A percentile compares a stretch with the other conserved stretches of the same genome.
Evolutionary conservation across 2,113 vertebrate genomes (phyloP).

Genomic region (Hyaena hyaena): DNA sequence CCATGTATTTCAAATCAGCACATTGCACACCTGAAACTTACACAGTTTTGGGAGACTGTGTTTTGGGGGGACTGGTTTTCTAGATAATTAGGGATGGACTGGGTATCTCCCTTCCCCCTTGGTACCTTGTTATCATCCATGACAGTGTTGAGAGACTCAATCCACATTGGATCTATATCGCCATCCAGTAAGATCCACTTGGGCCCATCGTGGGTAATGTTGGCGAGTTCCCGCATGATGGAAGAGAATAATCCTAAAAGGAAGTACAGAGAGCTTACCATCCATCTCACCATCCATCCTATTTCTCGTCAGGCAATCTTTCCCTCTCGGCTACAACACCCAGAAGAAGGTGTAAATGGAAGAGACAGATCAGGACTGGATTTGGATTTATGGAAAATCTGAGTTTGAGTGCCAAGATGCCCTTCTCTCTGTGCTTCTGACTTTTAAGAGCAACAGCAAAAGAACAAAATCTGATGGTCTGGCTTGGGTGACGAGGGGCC

Average conservation of each 20-base stretch:
- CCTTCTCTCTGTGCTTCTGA: background rate
- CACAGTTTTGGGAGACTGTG: background rate
- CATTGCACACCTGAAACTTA: background rate
- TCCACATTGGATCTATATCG: constrained; percentile 99
- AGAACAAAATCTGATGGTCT: background rate
- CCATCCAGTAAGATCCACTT: constrained; percentile 99
- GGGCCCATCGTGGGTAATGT: constrained; percentile 92
- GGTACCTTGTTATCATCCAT: constrained; percentile 99
- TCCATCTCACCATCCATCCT: background rate
- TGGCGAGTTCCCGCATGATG: constrained; percentile 96
- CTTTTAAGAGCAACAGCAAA: background rate
- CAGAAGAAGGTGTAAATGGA: background rate
- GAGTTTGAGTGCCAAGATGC: too few species aligned
- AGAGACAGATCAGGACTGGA: background rate
- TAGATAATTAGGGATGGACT: fast-evolving
- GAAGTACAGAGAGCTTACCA: background rate
- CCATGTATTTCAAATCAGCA: background rate
- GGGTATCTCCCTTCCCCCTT: background rate
- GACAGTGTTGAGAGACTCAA: constrained; percentile 98
- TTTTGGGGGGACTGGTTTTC: background rate
- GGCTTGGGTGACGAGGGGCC: background rate
- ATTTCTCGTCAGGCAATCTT: background rate
- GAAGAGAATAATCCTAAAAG: constrained; percentile 94
- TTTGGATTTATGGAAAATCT: background rate
- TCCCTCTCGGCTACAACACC: background rate